Base-by-base conservation (phyloP, 2,888 invertebrate genomes). In the Strigamia maritima region DNA sequence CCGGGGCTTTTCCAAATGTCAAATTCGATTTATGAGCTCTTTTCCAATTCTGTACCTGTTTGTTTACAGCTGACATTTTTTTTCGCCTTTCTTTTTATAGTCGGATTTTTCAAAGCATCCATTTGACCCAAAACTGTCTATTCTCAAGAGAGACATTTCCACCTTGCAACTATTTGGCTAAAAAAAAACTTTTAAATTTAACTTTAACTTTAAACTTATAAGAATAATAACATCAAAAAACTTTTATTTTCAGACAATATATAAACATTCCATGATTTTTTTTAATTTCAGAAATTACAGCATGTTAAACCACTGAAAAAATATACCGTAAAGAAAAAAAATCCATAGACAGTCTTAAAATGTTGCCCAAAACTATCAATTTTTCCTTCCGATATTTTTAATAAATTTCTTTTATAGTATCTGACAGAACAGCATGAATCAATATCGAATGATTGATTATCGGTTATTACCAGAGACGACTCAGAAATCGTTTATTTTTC, bases 381-480 rank as follows among this genome's bases (percentile, higher is more conserved):
- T 65, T 65, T 65, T 14, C 26, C 26, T 65, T 65, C 65, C 65
- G 16, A 65, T 65, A 65, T 65, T 65, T 65, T 65, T 65, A 65
- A 65, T 65, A 65, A 65, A 65, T 26, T 65, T 65, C 65, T 65
- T 49, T 49, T 49, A 49, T 19, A n/a, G 49, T n/a, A 49, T 49
- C n/a, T 24, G 26, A 65, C 26, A 65, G 26, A 26, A 16, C 22
- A 10, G 65, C 26, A 26, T 65, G 65, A 65, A 65, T 65, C 65
- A 65, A 65, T 65, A 65, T 65, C 65, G 26, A 65, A 65, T 65
- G 65, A 65, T 65, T 65, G 65, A 65, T 65, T 65, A 65, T 65
- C 26, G 65, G 65, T 26, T 65, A 65, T 65, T 65, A 65, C 65
- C 65, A 24, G 26, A 65, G 65, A 65, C 65, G 65, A 65, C 24